Base-by-base conservation (phyloP, 1,140 invertebrate genomes). In the Proales similis region DNA sequence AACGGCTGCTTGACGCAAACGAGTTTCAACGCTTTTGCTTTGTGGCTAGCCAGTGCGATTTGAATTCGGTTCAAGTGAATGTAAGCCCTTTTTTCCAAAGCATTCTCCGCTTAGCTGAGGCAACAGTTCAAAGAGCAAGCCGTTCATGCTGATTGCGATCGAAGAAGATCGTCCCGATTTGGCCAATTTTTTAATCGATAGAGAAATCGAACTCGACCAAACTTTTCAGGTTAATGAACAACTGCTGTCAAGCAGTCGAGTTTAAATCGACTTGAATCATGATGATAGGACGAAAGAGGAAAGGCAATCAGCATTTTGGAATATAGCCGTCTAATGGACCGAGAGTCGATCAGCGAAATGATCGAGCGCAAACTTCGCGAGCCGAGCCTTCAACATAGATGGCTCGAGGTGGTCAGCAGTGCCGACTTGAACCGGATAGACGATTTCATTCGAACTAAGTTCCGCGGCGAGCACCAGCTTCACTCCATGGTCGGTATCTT, bases 141-240 rank as follows among this genome's bases (percentile, higher is more conserved):
- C 61, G 26, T 63, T 63, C 29, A 47, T 63, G 22, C 42, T 63
- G 24, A 30, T 48, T 39, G 61, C 46, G n/a, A 63, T 63, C 5
- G 20, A 48, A 38, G 39, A 48, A 22, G 42, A 63, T 48, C 26
- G 43, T 7, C 11, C 30, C 19, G 36, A 48, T 22, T 47, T 48
- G n/a, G 46, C 49, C 30, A 22, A 48, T 36, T 14, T 26, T 24
- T 63, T 63, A 36, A 17, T 63, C 27, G 45, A 63, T 33, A 20
- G 29, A 11, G 46, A 63, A 48, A 38, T 63, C 22, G 32, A 36
- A 11, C 49, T 63, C 22, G 22, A 38, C n/a, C 48, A 33, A n/a
- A 48, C 24, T 6, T 38, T 42, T 36, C 12, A 24, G 42, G 61
- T 63, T 39, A 38, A 5, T 38, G 19, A 24, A 30, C 9, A 61